Evolutionary conservation across 2,797 vertebrate genomes (phyloP), one percentile per base, ranked within the genome.

Genomic region (Malurus splendens): DNA sequence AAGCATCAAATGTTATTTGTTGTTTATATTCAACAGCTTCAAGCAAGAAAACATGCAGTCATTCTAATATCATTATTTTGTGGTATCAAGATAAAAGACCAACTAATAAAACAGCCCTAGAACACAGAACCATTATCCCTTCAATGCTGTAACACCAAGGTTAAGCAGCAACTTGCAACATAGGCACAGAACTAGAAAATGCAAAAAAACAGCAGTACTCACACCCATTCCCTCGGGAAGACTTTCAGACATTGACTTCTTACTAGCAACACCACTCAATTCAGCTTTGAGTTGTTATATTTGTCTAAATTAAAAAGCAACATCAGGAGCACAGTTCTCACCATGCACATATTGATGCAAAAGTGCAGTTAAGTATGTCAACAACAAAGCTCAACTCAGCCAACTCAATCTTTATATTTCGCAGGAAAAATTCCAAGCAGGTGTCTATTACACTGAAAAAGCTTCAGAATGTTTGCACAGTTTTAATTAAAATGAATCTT

Each of bases 21-120:
- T 60, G 59, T 36, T 77, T 60, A 47, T 8, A 78, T 5, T 1
- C 11, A 71, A 17, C 8, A 64, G 4, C 24, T 82, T 86, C 62
- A 86, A 52, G 38, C 28, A 67, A 67, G 16, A 64, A 88, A 80
- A 51, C 28, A 30, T 5, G 11, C 7, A 48, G 64, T 18, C 15
- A 72, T 60, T 78, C n/a, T 36, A 73, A 39, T 19, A 68, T 1
- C 4, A 28, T 3, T 3, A 17, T 47, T 61, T 79, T 75, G 27
- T 57, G 2, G 14, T 13, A 62, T 28, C 44, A 72, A 14, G 41
- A 59, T 41, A 44, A 74, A 81, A 12, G 48, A 45, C 4, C 7
- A 68, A 10, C 13, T 36, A 67, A 56, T 14, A 65, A 0, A 0
- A 33, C 1, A 90, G 23, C 32, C n/a, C 20, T 9, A 64, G 48